phyloP scores from a whole-genome alignment of 1,140 invertebrate species.

The Cyclina sinensis region DNA sequence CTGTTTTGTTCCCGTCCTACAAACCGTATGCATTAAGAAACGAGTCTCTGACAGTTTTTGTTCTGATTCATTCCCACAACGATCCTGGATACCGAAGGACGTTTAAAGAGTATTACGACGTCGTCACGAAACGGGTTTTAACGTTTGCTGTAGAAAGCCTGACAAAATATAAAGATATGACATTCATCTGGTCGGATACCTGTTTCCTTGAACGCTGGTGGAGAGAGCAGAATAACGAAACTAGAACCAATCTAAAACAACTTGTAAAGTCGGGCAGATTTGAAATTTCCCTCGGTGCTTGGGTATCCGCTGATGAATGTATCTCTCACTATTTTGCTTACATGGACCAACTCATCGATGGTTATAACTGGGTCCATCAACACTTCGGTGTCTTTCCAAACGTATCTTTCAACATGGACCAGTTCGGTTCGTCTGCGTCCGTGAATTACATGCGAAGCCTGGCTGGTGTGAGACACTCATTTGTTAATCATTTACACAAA shows the following conservation, averaged over 20 bases:
- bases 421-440: not conserved
- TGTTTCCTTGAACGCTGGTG: constrained; percentile 29
- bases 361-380: not conserved
- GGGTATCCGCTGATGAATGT: constrained; percentile 18
- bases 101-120: not conserved
- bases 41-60: not conserved
- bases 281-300: constrained; percentile 1
- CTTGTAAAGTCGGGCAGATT: not conserved
- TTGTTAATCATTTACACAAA: constrained; percentile 2
- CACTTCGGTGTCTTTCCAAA: not conserved
- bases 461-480: not conserved
- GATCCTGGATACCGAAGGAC: not conserved
- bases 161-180: not conserved
- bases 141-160: not conserved
- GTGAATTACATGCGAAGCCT: not conserved
- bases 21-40: not conserved
- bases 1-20: not conserved
- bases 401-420: constrained; percentile 3
- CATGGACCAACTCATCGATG: not conserved
- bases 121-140: not conserved
- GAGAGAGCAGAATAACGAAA: not conserved
- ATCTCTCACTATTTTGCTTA: not conserved
- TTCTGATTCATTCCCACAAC: not conserved
- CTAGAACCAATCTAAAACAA: not conserved
- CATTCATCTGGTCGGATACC: constrained; percentile 18